Base-by-base conservation (phyloP, 2,797 vertebrate species). In the Megalops cyprinoides region DNA sequence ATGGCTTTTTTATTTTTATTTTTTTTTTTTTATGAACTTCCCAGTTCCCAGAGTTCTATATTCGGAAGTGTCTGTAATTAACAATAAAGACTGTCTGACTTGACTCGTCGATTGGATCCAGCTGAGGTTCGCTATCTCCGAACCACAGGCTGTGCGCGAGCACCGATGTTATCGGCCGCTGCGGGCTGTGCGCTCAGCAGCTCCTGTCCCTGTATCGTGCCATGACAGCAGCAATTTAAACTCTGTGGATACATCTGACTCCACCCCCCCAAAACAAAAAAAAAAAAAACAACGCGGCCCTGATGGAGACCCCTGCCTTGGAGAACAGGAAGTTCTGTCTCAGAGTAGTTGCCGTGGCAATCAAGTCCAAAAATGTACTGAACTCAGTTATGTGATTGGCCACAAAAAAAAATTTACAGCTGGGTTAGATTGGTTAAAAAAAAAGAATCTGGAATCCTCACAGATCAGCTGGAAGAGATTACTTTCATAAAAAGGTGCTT, bases 151-250 rank as follows among this genome's bases (percentile, higher is more conserved):
- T 51, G 31, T 69, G 25, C 69, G 48, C 80, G 67, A 74, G 51
- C 56, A 67, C 51, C 15, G 83, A 85, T 85, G 60, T 81, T 81
- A 86, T 84, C 83, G 79, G 73, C 23, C 25, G 55, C 65, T 23
- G 44, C 48, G 60, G 53, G 60, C 48, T 53, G 42, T 44, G 44
- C 71, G 51, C 77, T 80, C 79, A 76, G 71, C 69, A 67, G 78
- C 69, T 78, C 79, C 78, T 12, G 31, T 28, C 71, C 53, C 2
- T 51, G 81, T 74, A 76, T 60, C 37, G 1, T 23, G 48, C 37
- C n/a, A n/a, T n/a, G 78, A 78, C 62, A 62, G 65, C 42, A 51
- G 48, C 73, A 60, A 77, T 83, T 85, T 82, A 56, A 77, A 20
- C 14, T 55, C 25, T 31, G 3, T 39, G 9, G 76, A 58, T n/a